These are phyloP conservation scores for Liopterus haemorrhoidalis DNA, from an alignment of 2,888 invertebrate genomes.

Conservation along the genomic window DNA sequence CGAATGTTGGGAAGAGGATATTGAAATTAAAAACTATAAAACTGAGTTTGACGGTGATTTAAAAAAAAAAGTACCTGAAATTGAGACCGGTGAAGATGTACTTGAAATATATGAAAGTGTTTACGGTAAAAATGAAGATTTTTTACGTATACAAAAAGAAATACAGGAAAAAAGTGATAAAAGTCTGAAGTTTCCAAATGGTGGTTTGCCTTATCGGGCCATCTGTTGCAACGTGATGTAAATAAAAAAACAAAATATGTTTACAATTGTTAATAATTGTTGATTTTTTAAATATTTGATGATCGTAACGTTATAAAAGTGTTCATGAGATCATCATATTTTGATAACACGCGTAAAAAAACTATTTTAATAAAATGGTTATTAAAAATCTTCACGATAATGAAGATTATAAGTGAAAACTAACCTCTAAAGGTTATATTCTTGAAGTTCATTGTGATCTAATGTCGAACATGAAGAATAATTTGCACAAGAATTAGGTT, in stretches of 20 bases:
- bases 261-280: too few relatives aligned
- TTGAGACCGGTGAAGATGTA: constrained; percentile 36
- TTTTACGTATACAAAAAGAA: constrained; percentile 39
- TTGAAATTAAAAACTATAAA: constrained; percentile 16
- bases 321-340: too few relatives aligned
- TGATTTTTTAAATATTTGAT: too few relatives aligned
- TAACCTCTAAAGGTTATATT: too few relatives aligned
- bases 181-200: constrained; percentile 24
- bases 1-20: constrained; percentile 47
- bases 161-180: constrained; percentile 32
- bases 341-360: too few relatives aligned
- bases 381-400: too few relatives aligned
- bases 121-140: constrained; percentile 44
- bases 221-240: constrained; percentile 45
- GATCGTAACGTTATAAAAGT: too few relatives aligned
- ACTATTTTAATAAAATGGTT: too few relatives aligned
- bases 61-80: constrained; percentile 5
- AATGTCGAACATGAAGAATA: too few relatives aligned
- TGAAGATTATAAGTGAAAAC: too few relatives aligned
- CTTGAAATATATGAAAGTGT: constrained; percentile 43
- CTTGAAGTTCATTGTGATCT: too few relatives aligned
- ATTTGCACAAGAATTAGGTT: too few relatives aligned
- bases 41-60: constrained; percentile 13
- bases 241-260: constrained; percentile 21
- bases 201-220: constrained; percentile 41